phyloP scores from a whole-genome alignment of 2,113 vertebrate species.

The Sylvietta virens region DNA sequence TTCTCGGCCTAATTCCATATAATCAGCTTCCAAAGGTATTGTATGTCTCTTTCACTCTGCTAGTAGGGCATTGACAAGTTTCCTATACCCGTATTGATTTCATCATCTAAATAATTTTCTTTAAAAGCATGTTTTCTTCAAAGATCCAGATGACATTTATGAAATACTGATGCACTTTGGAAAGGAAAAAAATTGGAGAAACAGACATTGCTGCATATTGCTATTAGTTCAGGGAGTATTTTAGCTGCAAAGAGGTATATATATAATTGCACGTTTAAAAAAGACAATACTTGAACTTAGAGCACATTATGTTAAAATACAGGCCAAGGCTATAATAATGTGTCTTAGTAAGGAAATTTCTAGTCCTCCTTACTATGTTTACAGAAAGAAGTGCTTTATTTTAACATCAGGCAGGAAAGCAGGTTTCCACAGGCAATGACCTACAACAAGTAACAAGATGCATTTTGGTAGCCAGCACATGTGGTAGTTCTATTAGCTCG shows the following conservation, averaged over 20 bases:
- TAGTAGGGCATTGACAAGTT: neutral
- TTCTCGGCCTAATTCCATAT: neutral
- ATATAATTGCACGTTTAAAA: neutral
- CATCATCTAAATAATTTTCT: neutral
- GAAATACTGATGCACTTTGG: neutral
- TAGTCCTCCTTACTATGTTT: constrained; percentile 30
- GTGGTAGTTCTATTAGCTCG: constrained; percentile 41
- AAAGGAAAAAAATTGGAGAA: neutral
- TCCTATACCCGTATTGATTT: neutral
- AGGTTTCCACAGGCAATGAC: constrained; percentile 46
- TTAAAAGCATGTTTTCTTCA: neutral
- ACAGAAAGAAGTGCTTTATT: constrained; percentile 3
- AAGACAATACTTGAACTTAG: neutral
- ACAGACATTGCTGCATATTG: neutral
- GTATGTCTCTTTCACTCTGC: neutral
- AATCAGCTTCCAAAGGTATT: neutral
- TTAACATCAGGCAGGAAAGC: constrained; percentile 38
- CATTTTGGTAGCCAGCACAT: constrained; percentile 45
- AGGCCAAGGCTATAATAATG: neutral
- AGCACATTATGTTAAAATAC: neutral
- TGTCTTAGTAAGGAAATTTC: constrained; percentile 9
- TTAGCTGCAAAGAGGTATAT: neutral
- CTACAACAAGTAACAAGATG: constrained; percentile 35
- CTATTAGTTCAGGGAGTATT: neutral
- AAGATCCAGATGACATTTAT: neutral